Percentiles rank a stretch among this genome's conserved stretches.
Conservation (phyloP, 2,888 invertebrate species). For the Hypolimnas misippus region DNA sequence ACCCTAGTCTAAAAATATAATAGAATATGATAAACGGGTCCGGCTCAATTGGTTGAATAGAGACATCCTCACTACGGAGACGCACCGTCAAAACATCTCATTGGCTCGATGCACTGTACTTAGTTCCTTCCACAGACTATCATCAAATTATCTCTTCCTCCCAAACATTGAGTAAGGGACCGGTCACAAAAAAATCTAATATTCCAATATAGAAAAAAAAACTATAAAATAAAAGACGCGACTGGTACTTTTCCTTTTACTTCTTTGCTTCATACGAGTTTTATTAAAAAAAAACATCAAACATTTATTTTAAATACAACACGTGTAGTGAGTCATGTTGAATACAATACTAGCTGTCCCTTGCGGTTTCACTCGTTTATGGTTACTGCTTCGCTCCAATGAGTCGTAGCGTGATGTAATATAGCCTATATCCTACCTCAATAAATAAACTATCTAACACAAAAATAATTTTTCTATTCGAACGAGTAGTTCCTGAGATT, state of each 20-base stretch:
- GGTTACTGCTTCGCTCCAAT: too few relatives aligned
- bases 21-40: conserved; percentile 39
- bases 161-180: conserved; percentile 48
- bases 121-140: conserved; percentile 68
- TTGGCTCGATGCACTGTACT: conserved; percentile 59
- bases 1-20: conserved; percentile 27
- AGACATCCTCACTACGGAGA: conserved; percentile 65
- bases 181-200: conserved; percentile 25
- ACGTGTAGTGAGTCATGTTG: too few relatives aligned
- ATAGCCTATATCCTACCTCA: too few relatives aligned
- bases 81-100: conserved; percentile 74
- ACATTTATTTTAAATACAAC: too few relatives aligned
- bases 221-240: too few relatives aligned
- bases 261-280: neutral
- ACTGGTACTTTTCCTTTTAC: neutral
- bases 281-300: neutral
- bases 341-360: too few relatives aligned
- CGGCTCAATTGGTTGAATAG: conserved; percentile 65
- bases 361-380: too few relatives aligned
- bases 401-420: too few relatives aligned
- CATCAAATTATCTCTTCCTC: conserved; percentile 78
- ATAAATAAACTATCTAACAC: too few relatives aligned
- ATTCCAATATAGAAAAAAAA: too few relatives aligned
- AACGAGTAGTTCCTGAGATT: too few relatives aligned
- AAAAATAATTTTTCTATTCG: too few relatives aligned